phyloP scores from a whole-genome alignment of 2,888 invertebrate species.

The Oscheius sp. region DNA sequence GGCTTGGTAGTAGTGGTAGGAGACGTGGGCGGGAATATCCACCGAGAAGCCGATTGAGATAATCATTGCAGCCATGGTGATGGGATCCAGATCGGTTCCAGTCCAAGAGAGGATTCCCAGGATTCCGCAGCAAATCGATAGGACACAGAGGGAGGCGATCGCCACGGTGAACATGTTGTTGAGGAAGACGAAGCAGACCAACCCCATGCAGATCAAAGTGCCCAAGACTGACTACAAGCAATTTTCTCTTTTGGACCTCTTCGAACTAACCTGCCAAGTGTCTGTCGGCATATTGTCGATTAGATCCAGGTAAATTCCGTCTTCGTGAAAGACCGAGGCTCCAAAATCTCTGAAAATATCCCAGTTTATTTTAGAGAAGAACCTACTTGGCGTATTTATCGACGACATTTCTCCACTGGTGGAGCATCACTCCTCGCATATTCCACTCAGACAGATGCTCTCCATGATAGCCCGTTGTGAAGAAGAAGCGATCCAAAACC shows the following conservation, averaged over 20 bases:
- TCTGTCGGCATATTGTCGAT: slow-evolving; percentile 69
- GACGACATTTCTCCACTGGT: slow-evolving; percentile 60
- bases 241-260: not conserved
- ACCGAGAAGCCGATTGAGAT: slow-evolving; percentile 68
- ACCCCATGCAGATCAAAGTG: slow-evolving; percentile 66
- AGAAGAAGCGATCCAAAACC: slow-evolving; percentile 65
- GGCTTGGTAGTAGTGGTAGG: slow-evolving; percentile 64
- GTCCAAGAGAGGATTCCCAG: slow-evolving; percentile 64
- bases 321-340: slow-evolving; percentile 65
- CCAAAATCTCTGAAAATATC: slow-evolving; percentile 44
- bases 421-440: slow-evolving; percentile 59
- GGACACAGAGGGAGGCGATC: slow-evolving; percentile 60
- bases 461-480: slow-evolving; percentile 68
- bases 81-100: slow-evolving; percentile 66
- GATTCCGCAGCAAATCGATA: slow-evolving; percentile 62
- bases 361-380: not conserved
- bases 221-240: slow-evolving; percentile 58
- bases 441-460: slow-evolving; percentile 61
- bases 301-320: slow-evolving; percentile 66
- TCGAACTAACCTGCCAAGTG: slow-evolving; percentile 59
- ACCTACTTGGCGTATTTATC: slow-evolving; percentile 58
- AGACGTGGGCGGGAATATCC: slow-evolving; percentile 67
- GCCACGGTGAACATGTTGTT: slow-evolving; percentile 66
- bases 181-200: slow-evolving; percentile 66
- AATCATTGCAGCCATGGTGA: slow-evolving; percentile 67